A percentile compares a stretch with the other conserved stretches of the same genome.
phyloP scores from a whole-genome alignment of 2,113 vertebrate species.

The Istiophorus platypterus region DNA sequence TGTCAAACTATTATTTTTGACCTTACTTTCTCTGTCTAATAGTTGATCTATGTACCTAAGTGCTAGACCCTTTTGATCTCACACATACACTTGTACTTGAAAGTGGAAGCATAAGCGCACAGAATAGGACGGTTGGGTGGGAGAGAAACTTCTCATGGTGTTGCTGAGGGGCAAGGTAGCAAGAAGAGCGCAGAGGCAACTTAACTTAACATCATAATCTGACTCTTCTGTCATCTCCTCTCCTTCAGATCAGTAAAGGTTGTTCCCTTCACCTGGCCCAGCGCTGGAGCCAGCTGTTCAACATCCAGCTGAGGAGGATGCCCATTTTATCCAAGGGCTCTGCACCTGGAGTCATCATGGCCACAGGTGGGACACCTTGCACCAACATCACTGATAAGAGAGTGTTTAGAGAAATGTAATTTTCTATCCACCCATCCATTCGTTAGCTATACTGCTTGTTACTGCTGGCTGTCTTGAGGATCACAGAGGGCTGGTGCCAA shows the following conservation, averaged over 20 bases:
- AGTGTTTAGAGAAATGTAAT: not conserved
- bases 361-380: conserved; percentile 87
- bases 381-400: not conserved
- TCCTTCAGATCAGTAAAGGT: conserved; percentile 88
- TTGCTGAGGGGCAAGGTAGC: not conserved
- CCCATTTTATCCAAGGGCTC: conserved; percentile 98
- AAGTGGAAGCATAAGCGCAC: not conserved
- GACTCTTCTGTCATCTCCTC: not conserved
- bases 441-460: too few species aligned
- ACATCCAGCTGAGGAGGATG: conserved; percentile 94
- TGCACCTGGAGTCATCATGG: conserved; percentile 93
- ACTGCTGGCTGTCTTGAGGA: too few species aligned
- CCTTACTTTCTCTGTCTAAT: not conserved
- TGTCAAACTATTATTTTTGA: too few species aligned
- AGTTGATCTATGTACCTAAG: not conserved
- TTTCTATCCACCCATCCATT: too few species aligned
- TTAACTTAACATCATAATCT: not conserved
- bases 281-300: conserved; percentile 94
- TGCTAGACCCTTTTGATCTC: too few species aligned
- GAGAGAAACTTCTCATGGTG: not conserved
- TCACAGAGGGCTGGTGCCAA: too few species aligned
- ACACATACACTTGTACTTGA: not conserved
- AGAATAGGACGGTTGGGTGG: not conserved
- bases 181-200: not conserved
- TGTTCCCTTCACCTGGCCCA: conserved; percentile 98